phyloP scores from a whole-genome alignment of 2,888 invertebrate genomes.

The Cheilosia soror region DNA sequence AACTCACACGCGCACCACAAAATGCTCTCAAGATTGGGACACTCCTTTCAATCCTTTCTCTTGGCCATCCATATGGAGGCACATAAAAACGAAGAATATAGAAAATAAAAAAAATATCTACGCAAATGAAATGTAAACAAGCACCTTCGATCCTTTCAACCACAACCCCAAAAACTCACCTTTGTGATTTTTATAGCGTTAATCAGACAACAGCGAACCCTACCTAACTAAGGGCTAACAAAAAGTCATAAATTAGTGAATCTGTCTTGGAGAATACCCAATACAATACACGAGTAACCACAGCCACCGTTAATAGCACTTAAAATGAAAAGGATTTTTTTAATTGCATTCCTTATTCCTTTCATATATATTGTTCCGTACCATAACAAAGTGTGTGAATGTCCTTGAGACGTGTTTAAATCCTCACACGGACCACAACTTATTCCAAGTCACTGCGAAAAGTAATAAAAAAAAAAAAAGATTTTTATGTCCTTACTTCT shows the following conservation, averaged over 20 bases:
- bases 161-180: conserved; percentile 12
- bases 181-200: conserved; percentile 34
- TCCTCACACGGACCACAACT: conserved; percentile 33
- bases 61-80: background rate
- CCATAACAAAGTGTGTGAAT: conserved; percentile 7
- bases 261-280: conserved; percentile 9
- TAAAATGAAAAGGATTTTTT: conserved; percentile 37
- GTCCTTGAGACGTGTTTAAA: conserved; percentile 51
- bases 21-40: conserved; percentile 29
- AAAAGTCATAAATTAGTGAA: conserved; percentile 55
- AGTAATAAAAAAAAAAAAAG: conserved; percentile 64
- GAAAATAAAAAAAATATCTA: conserved; percentile 15
- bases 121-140: conserved; percentile 60
- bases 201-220: conserved; percentile 35
- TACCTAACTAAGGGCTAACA: conserved; percentile 12
- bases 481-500: conserved; percentile 18
- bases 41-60: conserved; percentile 33
- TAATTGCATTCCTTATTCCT: conserved; percentile 50
- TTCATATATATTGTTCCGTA: background rate
- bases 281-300: conserved; percentile 4
- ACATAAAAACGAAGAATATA: conserved; percentile 11
- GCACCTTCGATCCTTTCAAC: conserved; percentile 41
- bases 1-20: conserved; percentile 1
- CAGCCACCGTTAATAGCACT: conserved; percentile 33
- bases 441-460: conserved; percentile 53